These are phyloP conservation scores for Gnatocerus cornutus DNA, from an alignment of 2,888 invertebrate species.

Conservation along the genomic window DNA sequence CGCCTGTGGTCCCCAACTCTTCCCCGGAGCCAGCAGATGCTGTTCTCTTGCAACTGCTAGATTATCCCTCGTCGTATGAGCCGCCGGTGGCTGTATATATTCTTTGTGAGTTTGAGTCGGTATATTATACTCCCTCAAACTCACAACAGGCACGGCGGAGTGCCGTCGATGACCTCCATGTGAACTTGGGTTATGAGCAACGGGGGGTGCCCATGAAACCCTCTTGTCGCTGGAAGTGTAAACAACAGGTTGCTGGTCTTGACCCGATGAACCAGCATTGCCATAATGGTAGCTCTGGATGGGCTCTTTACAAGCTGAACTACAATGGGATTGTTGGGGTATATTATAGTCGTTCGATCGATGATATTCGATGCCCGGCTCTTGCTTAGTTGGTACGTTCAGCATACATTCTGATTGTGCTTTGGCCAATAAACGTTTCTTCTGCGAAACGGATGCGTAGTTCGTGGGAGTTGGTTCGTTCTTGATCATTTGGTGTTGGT, in stretches of 20 bases:
- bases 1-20: conserved; percentile 71
- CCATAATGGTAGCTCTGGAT: conserved; percentile 61
- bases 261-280: conserved; percentile 57
- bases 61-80: conserved; percentile 73
- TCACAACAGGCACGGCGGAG: conserved; percentile 69
- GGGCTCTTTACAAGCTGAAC: conserved; percentile 73
- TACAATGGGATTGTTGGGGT: conserved; percentile 65
- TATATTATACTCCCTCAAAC: conserved; percentile 68
- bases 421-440: conserved; percentile 91
- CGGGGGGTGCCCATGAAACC: conserved; percentile 75
- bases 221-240: conserved; percentile 72
- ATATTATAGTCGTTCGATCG: conserved; percentile 65
- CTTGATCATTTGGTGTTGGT: conserved; percentile 71
- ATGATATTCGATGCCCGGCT: conserved; percentile 71
- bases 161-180: conserved; percentile 64
- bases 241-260: conserved; percentile 62
- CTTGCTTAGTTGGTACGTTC: conserved; percentile 77
- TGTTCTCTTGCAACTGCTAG: conserved; percentile 71
- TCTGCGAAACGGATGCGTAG: conserved; percentile 84
- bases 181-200: conserved; percentile 61
- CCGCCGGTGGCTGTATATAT: conserved; percentile 75
- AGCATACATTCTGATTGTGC: conserved; percentile 85
- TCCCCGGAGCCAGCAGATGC: conserved; percentile 75
- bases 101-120: conserved; percentile 73
- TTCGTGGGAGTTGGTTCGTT: conserved; percentile 73